phyloP scores from a whole-genome alignment of 2,888 invertebrate genomes.

The Cheilosia vulpina region DNA sequence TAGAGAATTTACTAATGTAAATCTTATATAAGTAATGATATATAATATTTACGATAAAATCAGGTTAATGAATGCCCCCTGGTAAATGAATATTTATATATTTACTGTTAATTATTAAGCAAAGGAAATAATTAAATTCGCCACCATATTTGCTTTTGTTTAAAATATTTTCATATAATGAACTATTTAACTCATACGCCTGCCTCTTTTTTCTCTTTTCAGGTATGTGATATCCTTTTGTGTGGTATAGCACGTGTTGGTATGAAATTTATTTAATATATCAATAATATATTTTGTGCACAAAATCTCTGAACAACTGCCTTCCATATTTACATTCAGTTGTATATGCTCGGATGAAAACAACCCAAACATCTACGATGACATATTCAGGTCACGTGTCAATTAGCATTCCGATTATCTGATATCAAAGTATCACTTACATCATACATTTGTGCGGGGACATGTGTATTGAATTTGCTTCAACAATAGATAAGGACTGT shows the following conservation, averaged over 20 bases:
- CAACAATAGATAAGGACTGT: neutral
- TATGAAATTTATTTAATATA: neutral
- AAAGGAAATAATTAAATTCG: too few species aligned
- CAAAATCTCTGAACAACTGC: too few species aligned
- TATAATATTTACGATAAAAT: too few species aligned
- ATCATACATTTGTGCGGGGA: neutral
- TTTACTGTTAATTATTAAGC: too few species aligned
- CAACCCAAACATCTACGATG: neutral
- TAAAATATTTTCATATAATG: neutral
- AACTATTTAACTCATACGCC: neutral
- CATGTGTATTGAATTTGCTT: neutral
- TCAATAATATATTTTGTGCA: neutral
- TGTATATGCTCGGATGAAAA: neutral
- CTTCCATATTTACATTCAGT: neutral
- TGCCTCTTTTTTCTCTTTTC: slow-evolving; percentile 15
- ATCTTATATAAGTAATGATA: too few species aligned
- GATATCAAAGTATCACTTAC: slow-evolving; percentile 19
- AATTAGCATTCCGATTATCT: neutral
- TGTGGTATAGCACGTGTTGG: neutral
- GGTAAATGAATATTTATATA: too few species aligned
- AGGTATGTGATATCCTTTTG: slow-evolving; percentile 47
- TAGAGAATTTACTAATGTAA: too few species aligned
- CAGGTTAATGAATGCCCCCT: too few species aligned
- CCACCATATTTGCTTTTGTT: neutral
- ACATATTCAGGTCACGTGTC: slow-evolving; percentile 1